Percentiles rank a stretch among this genome's conserved stretches.
Evolutionary conservation across 2,113 vertebrate species (phyloP).

Genomic region (Phylloscopus trochilus): DNA sequence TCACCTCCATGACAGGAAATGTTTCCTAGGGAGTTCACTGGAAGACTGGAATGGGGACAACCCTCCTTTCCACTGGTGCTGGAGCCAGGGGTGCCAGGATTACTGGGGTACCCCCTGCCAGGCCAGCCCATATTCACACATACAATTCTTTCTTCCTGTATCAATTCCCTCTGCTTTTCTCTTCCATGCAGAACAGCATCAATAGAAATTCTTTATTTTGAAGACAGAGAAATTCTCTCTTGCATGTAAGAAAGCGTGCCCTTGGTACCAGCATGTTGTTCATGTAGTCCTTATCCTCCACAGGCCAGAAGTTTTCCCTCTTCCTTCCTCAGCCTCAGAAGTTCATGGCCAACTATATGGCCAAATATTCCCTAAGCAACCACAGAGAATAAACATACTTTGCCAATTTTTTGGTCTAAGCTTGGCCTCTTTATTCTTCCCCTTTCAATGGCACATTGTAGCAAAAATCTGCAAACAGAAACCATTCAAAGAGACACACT

Average conservation of each 20-base stretch:
- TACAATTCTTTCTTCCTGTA: background rate
- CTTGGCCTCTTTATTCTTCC: background rate
- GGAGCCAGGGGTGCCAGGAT: background rate
- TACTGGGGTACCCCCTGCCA: background rate
- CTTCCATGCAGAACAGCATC: background rate
- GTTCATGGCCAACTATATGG: rapidly evolving
- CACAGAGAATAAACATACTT: background rate
- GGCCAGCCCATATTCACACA: background rate
- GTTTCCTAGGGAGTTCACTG: background rate
- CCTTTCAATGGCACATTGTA: background rate
- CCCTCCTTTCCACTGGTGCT: rapidly evolving
- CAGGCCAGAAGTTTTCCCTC: background rate
- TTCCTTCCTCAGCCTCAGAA: constrained; percentile 18
- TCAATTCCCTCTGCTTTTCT: background rate
- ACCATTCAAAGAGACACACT: background rate
- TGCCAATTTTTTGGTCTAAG: background rate
- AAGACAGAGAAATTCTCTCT: background rate
- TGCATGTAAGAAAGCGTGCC: background rate
- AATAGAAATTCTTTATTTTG: background rate
- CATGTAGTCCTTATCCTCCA: background rate
- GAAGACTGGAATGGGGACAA: background rate
- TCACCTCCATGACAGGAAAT: background rate
- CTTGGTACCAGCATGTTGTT: background rate
- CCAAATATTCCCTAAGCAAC: background rate
- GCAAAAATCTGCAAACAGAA: background rate